phyloP scores from a whole-genome alignment of 2,113 vertebrate genomes.

The Oncorhynchus tshawytscha region DNA sequence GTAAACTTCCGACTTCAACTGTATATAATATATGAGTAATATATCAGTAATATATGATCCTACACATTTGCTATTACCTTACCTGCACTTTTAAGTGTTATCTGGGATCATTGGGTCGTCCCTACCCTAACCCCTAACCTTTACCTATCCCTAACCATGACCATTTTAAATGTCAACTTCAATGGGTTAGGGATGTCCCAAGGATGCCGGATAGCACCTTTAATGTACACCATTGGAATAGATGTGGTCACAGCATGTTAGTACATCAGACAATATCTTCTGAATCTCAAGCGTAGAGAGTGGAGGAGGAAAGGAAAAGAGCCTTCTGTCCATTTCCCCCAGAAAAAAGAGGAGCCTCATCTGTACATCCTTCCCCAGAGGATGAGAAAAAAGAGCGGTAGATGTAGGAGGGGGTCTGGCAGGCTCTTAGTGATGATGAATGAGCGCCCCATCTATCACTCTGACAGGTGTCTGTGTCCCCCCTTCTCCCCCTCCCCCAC shows the following conservation, averaged over 20 bases:
- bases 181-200: no score
- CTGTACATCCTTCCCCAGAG: neutral
- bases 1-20: no score
- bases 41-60: no score
- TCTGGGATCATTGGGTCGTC: no score
- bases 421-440: conserved; percentile 50
- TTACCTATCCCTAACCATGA: no score
- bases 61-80: neutral
- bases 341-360: conserved; percentile 5
- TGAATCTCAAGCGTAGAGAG: neutral
- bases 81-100: neutral
- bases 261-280: neutral
- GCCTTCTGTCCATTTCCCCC: neutral
- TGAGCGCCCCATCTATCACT: conserved; percentile 46
- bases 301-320: conserved; percentile 3
- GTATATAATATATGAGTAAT: no score
- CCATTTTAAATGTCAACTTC: no score
- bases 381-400: conserved; percentile 13
- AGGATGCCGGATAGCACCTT: no score
- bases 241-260: neutral
- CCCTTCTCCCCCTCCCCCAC: conserved; percentile 6
- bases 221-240: neutral
- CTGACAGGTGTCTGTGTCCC: conserved; percentile 12
- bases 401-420: neutral
- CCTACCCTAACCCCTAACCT: no score